These are phyloP conservation scores for Phrynocephalus vlangalii DNA, from an alignment of 2,797 vertebrate species.

Conservation along the genomic window DNA sequence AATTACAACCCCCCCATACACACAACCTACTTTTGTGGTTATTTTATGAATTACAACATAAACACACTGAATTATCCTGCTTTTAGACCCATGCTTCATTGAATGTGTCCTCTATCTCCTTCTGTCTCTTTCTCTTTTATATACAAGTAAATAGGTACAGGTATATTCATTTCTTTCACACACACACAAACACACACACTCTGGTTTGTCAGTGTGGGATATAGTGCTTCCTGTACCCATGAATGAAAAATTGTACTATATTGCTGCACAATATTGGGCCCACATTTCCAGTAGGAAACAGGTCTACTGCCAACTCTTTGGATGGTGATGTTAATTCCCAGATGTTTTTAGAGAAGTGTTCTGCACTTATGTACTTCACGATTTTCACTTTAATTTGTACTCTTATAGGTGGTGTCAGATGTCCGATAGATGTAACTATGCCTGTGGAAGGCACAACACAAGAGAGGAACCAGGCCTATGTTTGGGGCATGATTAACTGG, in stretches of 20 bases:
- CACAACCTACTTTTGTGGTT: neutral
- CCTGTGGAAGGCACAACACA: constrained; percentile 66
- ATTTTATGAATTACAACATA: constrained; percentile 14
- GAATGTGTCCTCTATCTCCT: neutral
- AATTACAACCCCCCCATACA: neutral
- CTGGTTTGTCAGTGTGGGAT: too few relatives aligned
- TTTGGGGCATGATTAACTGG: constrained; percentile 90
- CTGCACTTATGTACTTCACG: constrained; percentile 47
- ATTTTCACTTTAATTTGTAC: constrained; percentile 52
- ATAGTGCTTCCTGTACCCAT: too few relatives aligned
- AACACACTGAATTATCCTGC: neutral
- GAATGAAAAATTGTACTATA: too few relatives aligned
- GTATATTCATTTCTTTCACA: neutral
- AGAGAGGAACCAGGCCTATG: constrained; percentile 75
- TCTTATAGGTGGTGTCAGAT: constrained; percentile 63
- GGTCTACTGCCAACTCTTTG: neutral
- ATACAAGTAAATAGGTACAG: too few relatives aligned
- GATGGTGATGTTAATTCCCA: constrained; percentile 51
- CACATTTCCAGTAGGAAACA: neutral
- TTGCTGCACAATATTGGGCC: neutral
- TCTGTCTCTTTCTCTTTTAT: neutral
- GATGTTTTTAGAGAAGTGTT: constrained; percentile 49
- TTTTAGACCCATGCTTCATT: neutral
- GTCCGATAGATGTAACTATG: too few relatives aligned
- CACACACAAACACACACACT: too few relatives aligned